Evolutionary conservation across 1,140 invertebrate species (phyloP).

Genomic region (Cotesia glomerata): DNA sequence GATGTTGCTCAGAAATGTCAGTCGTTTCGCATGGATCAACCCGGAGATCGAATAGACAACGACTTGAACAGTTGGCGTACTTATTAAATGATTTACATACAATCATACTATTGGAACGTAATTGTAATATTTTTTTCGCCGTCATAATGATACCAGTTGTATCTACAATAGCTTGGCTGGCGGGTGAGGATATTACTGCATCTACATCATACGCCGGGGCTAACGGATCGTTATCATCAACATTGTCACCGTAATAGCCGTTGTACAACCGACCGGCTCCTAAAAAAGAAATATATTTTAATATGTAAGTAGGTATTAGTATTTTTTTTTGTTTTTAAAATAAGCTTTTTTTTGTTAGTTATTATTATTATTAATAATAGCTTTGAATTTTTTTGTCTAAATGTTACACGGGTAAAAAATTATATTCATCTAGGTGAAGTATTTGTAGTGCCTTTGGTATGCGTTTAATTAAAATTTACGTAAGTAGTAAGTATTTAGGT

Average conservation of each 20-base stretch:
- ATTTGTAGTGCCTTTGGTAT: neutral
- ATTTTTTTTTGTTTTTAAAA: too few relatives aligned
- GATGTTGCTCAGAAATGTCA: conserved; percentile 44
- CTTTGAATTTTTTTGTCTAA: too few relatives aligned
- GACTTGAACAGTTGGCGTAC: conserved; percentile 35
- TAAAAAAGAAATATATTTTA: conserved; percentile 17
- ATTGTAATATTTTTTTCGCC: conserved; percentile 12
- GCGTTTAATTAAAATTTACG: neutral
- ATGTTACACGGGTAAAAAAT: too few relatives aligned
- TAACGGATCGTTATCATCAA: conserved; percentile 23
- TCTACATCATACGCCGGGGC: conserved; percentile 43
- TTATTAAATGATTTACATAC: conserved; percentile 30
- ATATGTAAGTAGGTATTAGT: too few relatives aligned
- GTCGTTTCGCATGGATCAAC: conserved; percentile 54
- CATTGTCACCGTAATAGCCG: conserved; percentile 44
- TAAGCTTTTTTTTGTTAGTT: too few relatives aligned
- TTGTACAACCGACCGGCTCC: conserved; percentile 30
- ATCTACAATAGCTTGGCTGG: conserved; percentile 38
- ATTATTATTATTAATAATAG: too few relatives aligned
- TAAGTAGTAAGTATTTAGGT: neutral
- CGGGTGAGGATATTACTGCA: conserved; percentile 38
- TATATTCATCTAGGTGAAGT: too few relatives aligned
- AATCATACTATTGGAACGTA: conserved; percentile 41
- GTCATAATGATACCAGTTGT: neutral
- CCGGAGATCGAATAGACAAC: conserved; percentile 54